These are phyloP conservation scores for Mesitornis unicolor DNA, from an alignment of 2,113 vertebrate species.

Conservation along the genomic window DNA sequence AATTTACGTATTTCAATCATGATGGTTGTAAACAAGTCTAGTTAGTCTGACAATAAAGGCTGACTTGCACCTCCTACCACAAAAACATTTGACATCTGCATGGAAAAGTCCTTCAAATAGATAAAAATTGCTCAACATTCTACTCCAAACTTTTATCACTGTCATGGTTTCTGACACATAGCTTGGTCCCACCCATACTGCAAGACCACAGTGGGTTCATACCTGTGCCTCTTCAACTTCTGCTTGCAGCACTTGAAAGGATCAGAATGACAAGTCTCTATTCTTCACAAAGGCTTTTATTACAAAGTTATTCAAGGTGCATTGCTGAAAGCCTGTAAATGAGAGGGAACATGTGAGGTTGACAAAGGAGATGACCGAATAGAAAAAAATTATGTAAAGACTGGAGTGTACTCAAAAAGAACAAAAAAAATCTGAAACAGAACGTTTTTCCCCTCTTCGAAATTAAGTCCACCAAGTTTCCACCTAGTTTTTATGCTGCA, in stretches of 20 bases:
- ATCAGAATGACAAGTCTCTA: background rate
- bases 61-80: background rate
- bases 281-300: background rate
- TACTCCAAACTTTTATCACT: background rate
- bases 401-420: background rate
- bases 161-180: background rate
- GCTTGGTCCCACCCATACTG: background rate
- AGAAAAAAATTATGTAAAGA: background rate
- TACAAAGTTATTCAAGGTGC: background rate
- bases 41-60: background rate
- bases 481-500: background rate
- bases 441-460: background rate
- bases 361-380: background rate
- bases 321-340: background rate
- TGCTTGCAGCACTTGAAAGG: background rate
- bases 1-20: background rate
- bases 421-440: background rate
- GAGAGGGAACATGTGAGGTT: background rate
- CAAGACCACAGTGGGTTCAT: background rate
- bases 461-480: background rate
- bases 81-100: background rate
- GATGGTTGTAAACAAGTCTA: background rate
- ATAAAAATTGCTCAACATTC: background rate
- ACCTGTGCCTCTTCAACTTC: background rate
- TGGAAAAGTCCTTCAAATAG: background rate